These are phyloP conservation scores for Poeciliopsis gracilis DNA, from an alignment of 2,797 vertebrate species.

Conservation along the genomic window DNA sequence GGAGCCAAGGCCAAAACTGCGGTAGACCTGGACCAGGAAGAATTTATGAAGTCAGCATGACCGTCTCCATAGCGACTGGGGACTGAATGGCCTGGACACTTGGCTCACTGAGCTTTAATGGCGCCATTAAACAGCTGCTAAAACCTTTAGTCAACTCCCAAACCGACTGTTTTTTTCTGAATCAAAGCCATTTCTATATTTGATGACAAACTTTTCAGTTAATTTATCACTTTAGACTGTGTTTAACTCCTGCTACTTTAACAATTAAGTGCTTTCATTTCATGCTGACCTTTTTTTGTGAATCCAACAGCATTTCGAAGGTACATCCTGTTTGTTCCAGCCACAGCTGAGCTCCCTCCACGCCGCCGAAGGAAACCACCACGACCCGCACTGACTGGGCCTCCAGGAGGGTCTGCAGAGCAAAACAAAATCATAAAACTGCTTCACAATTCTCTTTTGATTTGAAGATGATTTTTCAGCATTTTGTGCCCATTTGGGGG, in stretches of 20 bases:
- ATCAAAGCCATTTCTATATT: constrained; percentile 1
- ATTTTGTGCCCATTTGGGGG: neutral
- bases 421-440: neutral
- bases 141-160: neutral
- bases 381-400: constrained; percentile 75
- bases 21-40: constrained; percentile 68
- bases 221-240: neutral
- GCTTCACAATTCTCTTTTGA: neutral
- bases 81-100: constrained; percentile 9
- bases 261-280: neutral
- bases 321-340: constrained; percentile 74
- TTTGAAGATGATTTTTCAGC: neutral
- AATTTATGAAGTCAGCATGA: neutral
- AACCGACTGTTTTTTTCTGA: constrained; percentile 3
- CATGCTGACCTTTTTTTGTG: constrained; percentile 67
- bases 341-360: constrained; percentile 76
- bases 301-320: constrained; percentile 76
- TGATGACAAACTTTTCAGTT: neutral
- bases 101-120: neutral
- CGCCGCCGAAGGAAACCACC: constrained; percentile 71
- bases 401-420: constrained; percentile 61
- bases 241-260: neutral
- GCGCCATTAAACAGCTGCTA: constrained; percentile 43
- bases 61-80: constrained; percentile 24
- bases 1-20: constrained; percentile 73